These are phyloP conservation scores for Brachyistius frenatus DNA, from an alignment of 2,113 vertebrate species.

Conservation along the genomic window DNA sequence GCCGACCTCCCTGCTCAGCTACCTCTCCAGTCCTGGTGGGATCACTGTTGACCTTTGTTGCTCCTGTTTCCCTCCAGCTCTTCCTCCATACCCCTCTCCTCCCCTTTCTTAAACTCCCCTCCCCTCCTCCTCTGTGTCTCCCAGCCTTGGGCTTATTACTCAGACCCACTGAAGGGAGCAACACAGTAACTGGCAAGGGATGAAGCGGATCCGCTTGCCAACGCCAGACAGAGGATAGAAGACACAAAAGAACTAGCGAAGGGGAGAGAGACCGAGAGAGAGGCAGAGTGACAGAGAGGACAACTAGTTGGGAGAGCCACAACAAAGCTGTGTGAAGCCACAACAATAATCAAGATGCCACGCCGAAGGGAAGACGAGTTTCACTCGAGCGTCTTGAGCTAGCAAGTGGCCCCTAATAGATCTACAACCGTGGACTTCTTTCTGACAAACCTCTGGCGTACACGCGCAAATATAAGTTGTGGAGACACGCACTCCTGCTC, in stretches of 20 bases:
- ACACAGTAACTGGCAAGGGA: slow-evolving; percentile 74
- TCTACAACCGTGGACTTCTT: slow-evolving; percentile 45
- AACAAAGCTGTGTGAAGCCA: slow-evolving; percentile 23
- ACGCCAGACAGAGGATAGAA: slow-evolving; percentile 65
- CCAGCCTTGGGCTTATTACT: slow-evolving; percentile 67
- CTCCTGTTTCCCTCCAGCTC: slow-evolving; percentile 41
- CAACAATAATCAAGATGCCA: slow-evolving; percentile 61
- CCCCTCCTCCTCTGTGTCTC: slow-evolving; percentile 57
- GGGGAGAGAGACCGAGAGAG: slow-evolving; percentile 27
- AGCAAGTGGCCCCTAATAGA: slow-evolving; percentile 16
- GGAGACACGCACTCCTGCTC: slow-evolving; percentile 30
- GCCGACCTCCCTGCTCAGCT: slow-evolving; percentile 21
- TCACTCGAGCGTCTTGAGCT: slow-evolving; percentile 58
- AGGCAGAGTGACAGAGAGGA: slow-evolving; percentile 22
- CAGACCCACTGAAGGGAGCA: slow-evolving; percentile 62
- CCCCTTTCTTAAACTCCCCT: slow-evolving; percentile 57
- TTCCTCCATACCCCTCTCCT: slow-evolving; percentile 55
- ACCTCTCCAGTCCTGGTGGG: slow-evolving; percentile 46
- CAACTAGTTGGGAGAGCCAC: slow-evolving; percentile 26
- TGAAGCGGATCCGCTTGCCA: slow-evolving; percentile 71
- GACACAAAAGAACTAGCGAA: slow-evolving; percentile 49
- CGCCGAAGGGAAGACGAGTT: slow-evolving; percentile 55
- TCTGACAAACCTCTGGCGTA: slow-evolving; percentile 13
- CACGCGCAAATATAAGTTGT: slow-evolving; percentile 24
- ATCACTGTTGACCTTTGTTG: slow-evolving; percentile 61